Percentiles rank a stretch among this genome's conserved stretches.
These are phyloP conservation scores for Cepaea hortensis DNA, from an alignment of 2,888 invertebrate species.

Conservation along the genomic window DNA sequence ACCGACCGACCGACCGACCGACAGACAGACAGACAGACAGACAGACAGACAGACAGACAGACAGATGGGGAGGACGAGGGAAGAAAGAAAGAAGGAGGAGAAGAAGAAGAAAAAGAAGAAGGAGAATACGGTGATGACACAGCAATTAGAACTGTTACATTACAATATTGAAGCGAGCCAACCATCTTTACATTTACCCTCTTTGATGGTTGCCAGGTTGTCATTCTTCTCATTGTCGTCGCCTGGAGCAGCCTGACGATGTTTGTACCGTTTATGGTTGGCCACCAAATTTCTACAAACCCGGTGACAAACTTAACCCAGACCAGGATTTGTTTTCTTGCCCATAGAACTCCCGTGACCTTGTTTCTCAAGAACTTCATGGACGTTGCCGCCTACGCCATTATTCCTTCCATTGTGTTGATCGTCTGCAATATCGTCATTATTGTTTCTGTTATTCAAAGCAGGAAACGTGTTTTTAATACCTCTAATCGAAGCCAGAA, in stretches of 20 bases:
- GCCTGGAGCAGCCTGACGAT: background rate
- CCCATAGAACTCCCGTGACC: too few relatives aligned
- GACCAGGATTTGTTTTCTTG: background rate
- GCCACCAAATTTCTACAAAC: background rate
- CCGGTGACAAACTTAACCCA: conserved; percentile 6
- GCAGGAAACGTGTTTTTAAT: conserved; percentile 14
- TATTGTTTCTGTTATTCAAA: background rate
- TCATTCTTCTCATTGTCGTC: background rate
- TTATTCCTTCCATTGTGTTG: background rate
- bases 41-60: too few relatives aligned
- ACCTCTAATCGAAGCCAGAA: background rate
- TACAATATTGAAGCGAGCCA: too few relatives aligned
- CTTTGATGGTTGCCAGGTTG: background rate
- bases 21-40: too few relatives aligned
- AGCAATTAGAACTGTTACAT: too few relatives aligned
- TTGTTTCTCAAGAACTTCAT: background rate
- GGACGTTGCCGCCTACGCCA: background rate
- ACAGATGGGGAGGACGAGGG: too few relatives aligned
- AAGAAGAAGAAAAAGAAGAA: too few relatives aligned
- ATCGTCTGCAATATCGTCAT: conserved; percentile 12
- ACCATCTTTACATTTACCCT: too few relatives aligned
- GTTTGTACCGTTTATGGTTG: background rate
- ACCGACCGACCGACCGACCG: accelerated
- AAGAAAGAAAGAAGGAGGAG: too few relatives aligned
- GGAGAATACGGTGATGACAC: too few relatives aligned